These are phyloP conservation scores for Bombus huntii DNA, from an alignment of 1,140 invertebrate genomes.

Conservation along the genomic window DNA sequence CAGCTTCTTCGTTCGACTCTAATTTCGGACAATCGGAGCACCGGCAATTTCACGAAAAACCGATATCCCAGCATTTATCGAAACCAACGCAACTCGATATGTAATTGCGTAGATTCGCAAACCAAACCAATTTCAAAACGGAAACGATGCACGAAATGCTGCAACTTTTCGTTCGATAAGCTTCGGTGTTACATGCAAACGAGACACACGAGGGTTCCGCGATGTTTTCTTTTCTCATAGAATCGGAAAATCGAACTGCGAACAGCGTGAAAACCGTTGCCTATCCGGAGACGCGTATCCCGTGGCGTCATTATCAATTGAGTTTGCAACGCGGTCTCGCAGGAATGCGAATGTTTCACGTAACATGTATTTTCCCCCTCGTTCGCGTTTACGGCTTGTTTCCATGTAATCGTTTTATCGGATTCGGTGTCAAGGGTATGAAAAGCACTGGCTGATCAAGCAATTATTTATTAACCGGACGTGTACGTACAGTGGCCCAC, in stretches of 20 bases:
- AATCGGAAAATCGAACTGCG: conserved; percentile 28
- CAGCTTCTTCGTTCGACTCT: neutral
- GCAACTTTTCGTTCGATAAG: neutral
- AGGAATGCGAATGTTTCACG: conserved; percentile 21
- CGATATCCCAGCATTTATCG: neutral
- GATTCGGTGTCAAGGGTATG: conserved; percentile 39
- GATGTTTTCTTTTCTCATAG: neutral
- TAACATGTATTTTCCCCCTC: conserved; percentile 25
- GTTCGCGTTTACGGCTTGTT: conserved; percentile 26
- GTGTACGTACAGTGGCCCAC: neutral
- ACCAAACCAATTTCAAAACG: neutral
- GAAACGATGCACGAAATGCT: too few relatives aligned
- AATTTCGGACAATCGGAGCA: neutral
- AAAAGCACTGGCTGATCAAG: conserved; percentile 20
- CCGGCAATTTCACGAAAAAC: too few relatives aligned
- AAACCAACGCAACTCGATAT: neutral
- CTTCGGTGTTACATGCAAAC: neutral
- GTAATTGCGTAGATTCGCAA: neutral
- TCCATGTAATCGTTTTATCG: conserved; percentile 31
- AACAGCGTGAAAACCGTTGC: conserved; percentile 21
- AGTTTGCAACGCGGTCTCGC: conserved; percentile 25
- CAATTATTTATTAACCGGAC: conserved; percentile 39
- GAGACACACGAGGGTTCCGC: neutral
- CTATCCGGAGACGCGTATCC: neutral
- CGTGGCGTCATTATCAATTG: conserved; percentile 38